These are phyloP conservation scores for Anseranas semipalmata DNA, from an alignment of 2,113 vertebrate genomes.

Conservation along the genomic window DNA sequence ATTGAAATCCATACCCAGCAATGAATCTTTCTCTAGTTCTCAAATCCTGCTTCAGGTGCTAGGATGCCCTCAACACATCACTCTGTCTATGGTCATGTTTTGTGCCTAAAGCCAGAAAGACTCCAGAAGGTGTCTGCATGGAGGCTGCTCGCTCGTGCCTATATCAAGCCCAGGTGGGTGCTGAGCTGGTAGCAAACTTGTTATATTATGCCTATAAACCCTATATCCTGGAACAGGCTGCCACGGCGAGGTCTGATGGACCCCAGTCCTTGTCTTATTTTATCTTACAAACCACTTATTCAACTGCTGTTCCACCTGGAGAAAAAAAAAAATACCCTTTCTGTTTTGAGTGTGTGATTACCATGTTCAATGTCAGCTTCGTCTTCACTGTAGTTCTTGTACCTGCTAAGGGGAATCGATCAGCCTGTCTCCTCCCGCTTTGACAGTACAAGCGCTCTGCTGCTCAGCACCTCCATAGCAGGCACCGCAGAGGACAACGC, in stretches of 20 bases:
- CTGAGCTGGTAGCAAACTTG: background rate
- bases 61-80: background rate
- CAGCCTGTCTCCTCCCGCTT: background rate
- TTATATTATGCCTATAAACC: background rate
- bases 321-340: fast-evolving
- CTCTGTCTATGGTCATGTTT: background rate
- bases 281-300: background rate
- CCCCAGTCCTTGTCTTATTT: background rate
- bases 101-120: background rate
- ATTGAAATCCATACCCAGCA: background rate
- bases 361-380: background rate
- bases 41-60: background rate
- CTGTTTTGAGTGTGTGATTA: background rate
- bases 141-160: background rate
- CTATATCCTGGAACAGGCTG: background rate
- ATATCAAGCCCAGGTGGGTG: background rate
- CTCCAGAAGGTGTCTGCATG: background rate
- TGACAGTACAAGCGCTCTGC: background rate
- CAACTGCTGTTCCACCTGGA: background rate
- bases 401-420: fast-evolving
- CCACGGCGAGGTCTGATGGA: background rate
- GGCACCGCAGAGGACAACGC: background rate
- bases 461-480: fast-evolving
- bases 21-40: background rate
- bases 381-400: background rate